phyloP scores from a whole-genome alignment of 53 echinoderm and acorn worm genomes.

The Arbacia lixula region DNA sequence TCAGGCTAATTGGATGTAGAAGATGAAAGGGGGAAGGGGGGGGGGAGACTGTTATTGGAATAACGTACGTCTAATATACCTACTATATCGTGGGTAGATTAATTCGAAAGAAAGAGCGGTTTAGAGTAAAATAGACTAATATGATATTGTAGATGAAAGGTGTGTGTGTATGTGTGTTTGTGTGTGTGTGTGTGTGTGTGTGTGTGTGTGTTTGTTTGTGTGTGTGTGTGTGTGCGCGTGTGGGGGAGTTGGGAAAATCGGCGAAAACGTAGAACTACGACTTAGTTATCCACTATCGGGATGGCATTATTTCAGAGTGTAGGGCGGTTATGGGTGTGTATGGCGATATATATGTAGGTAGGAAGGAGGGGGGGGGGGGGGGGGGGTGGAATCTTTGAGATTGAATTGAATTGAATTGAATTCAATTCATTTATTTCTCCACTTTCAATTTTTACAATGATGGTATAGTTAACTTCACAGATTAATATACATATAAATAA shows the following conservation, averaged over 20 bases:
- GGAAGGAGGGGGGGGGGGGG: background rate
- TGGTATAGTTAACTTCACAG: too few relatives aligned
- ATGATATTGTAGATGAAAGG: background rate
- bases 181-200: background rate
- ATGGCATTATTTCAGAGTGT: too few relatives aligned
- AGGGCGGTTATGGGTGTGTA: too few relatives aligned
- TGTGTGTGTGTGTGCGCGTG: background rate
- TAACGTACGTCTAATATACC: too few relatives aligned
- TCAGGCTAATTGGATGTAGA: background rate
- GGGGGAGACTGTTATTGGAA: background rate
- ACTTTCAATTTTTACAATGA: too few relatives aligned
- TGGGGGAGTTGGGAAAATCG: too few relatives aligned
- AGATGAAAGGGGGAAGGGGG: background rate
- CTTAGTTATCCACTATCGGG: too few relatives aligned
- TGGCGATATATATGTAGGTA: background rate
- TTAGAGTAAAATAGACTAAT: background rate
- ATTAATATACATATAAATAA: too few relatives aligned
- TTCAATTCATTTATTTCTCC: too few relatives aligned
- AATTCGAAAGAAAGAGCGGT: background rate
- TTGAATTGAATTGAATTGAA: too few relatives aligned
- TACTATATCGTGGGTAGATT: background rate
- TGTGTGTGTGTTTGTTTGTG: background rate
- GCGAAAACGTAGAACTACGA: too few relatives aligned
- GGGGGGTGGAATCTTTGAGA: too few relatives aligned
- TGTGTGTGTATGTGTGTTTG: background rate